Base-by-base conservation (phyloP, 2,797 vertebrate genomes). In the Cynopterus sphinx region DNA sequence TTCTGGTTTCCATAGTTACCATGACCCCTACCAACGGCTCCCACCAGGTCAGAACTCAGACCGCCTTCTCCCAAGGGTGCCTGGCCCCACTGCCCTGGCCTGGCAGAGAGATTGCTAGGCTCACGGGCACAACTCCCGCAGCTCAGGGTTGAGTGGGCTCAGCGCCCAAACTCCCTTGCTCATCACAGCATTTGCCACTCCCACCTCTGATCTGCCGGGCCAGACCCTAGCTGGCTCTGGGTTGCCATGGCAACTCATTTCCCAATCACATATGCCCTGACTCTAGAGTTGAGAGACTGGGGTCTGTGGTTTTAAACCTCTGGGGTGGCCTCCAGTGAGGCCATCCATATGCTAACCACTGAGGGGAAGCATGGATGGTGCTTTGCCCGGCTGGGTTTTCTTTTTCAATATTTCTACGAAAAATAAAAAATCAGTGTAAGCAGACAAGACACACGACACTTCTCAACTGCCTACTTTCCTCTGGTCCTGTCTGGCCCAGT, bases 161-260 rank as follows among this genome's bases (percentile, higher is more conserved):
- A 39, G 39, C 49, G 31, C 19, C 88, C 75, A 91, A 39, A 82
- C 11, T 15, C 33, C 65, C 46, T 43, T 46, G 70, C 49, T 78
- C 82, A 28, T 65, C 46, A 5, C 7, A 28, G 4, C 22, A 3
- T 84, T 61, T 41, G n/a, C 88, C n/a, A 81, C 53, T 16, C 39
- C 84, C 91, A 70, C 75, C 67, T 88, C 53, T 57, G 39, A 65
- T 77, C 55, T 43, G 61, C 85, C 59, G 90, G 49, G 61, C 46
- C 91, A 82, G 93, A 91, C 43, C 49, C 91, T 57, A 86, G 26
- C 73, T 53, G 36, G 49, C n/a, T 78, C 68, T 63, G 31, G 36
- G 96, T 97, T 97, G 78, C 71, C 79, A 85, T 87, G 73, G 78
- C 49, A 96, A 96, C 84, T 31, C 61, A 24, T 22, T 75, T 75